Evolutionary conservation across 2,888 invertebrate species (phyloP), one percentile per base, ranked within the genome.

Genomic region (Machimus rusticus): DNA sequence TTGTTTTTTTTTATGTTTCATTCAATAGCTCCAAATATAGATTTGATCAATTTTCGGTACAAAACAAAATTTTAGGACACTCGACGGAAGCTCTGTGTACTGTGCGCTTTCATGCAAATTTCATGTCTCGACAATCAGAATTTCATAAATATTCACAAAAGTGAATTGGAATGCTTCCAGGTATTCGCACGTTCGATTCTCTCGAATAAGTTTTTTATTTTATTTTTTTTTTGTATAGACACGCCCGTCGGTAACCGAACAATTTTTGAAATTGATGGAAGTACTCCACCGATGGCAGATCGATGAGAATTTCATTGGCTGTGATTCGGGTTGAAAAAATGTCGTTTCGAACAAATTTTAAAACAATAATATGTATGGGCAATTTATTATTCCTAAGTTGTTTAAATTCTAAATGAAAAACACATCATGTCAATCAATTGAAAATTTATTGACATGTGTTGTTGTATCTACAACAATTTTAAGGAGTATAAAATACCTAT

Each of bases 121-220:
- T 76, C 76, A 76, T 76, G 76, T 76, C 76, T 31, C 76, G 76
- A 76, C 76, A 76, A 76, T 76, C 76, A 76, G 37, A 76, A 76
- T 76, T 76, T 76, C 76, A 76, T 76, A 76, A 76, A 76, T 76
- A 76, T 76, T 76, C 76, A 76, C 76, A 76, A 76, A 37, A 76
- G 76, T 37, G 76, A 76, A 76, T 76, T 76, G 76, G 37, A 76
- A 76, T 76, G 76, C 37, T 76, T 76, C 76, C 76, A 76, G 76
- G 37, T 76, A 76, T 76, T 76, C 76, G 37, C 37, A 76, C 76
- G 76, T 76, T 76, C 76, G 76, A 37, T 76, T 34, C 76, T 76
- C 3, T 76, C 14, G 28, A 23, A 28, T 66, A 23, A 4, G 9
- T 66, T 28, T 23, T 66, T 57, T 28, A 28, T 23, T 66, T 57